Conservation (phyloP, 2,888 invertebrate genomes). For the Caenorhabditis sp. region DNA sequence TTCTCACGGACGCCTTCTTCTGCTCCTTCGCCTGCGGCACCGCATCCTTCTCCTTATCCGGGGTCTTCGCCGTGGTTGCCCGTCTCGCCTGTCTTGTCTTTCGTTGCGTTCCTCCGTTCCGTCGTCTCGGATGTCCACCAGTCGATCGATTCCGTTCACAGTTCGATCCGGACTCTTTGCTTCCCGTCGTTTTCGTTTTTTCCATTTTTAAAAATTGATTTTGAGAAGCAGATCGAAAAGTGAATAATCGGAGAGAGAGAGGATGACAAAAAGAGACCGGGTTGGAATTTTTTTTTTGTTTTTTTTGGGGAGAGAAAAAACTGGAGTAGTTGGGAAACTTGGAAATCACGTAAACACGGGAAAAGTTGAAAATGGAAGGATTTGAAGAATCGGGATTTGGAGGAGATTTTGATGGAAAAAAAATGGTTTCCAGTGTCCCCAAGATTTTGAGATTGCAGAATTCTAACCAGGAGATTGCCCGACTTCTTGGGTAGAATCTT, state of each 20-base stretch:
- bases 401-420: too few relatives aligned
- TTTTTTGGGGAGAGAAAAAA: too few relatives aligned
- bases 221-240: not conserved
- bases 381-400: too few relatives aligned
- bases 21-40: too few relatives aligned
- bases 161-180: constrained; percentile 33
- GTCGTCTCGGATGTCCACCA: not conserved
- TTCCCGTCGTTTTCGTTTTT: not conserved
- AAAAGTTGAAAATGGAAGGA: too few relatives aligned
- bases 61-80: not conserved
- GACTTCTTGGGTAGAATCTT: too few relatives aligned
- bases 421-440: too few relatives aligned
- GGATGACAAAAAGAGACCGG: not conserved
- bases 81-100: not conserved
- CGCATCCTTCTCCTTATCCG: not conserved
- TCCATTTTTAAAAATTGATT: not conserved
- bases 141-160: constrained; percentile 6
- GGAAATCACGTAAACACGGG: too few relatives aligned
- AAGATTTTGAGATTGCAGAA: too few relatives aligned
- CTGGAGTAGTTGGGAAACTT: too few relatives aligned
- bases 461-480: too few relatives aligned
- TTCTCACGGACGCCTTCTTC: not conserved
- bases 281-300: too few relatives aligned
- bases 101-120: constrained; percentile 5
- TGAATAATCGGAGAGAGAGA: not conserved